Conservation (phyloP, 1,140 invertebrate species). For the Drosophila arawakana region DNA sequence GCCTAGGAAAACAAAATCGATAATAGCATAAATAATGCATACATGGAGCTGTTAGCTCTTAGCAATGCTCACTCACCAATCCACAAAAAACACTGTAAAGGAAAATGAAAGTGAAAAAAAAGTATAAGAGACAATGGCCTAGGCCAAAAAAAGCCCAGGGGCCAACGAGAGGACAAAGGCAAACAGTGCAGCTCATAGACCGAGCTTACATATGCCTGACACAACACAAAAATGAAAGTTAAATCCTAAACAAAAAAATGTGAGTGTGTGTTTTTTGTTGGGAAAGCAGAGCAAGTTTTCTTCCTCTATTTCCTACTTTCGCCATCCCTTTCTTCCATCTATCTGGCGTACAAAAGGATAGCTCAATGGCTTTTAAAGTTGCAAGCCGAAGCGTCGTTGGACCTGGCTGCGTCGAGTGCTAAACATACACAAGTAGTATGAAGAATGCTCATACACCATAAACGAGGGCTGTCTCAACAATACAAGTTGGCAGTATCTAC, state of each 20-base stretch:
- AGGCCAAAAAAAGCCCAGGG: conserved; percentile 65
- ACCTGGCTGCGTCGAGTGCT: conserved; percentile 59
- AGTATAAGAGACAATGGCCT: conserved; percentile 64
- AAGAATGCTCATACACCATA: conserved; percentile 48
- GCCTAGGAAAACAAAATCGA: conserved; percentile 67
- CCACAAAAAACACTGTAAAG: conserved; percentile 28
- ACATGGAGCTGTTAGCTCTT: conserved; percentile 37
- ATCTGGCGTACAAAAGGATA: conserved; percentile 68
- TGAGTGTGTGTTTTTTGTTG: conserved; percentile 32
- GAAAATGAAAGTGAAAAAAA: conserved; percentile 25
- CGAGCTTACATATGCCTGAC: conserved; percentile 65
- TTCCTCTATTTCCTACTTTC: not conserved
- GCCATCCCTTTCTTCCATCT: conserved; percentile 12
- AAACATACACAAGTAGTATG: conserved; percentile 66
- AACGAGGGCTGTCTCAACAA: conserved; percentile 61
- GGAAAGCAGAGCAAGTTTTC: conserved; percentile 20
- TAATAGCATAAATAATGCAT: conserved; percentile 82
- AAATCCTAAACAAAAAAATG: conserved; percentile 47
- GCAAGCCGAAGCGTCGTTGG: conserved; percentile 36
- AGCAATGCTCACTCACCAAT: conserved; percentile 15
- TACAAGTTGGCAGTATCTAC: conserved; percentile 10
- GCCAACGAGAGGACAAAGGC: conserved; percentile 62
- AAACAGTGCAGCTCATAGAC: conserved; percentile 44
- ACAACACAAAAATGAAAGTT: conserved; percentile 65
- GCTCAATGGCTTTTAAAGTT: conserved; percentile 72